Percentiles rank a stretch among this genome's conserved stretches.
Evolutionary conservation across 2,888 invertebrate species (phyloP).

Genomic region (Drosophila longiperda): DNA sequence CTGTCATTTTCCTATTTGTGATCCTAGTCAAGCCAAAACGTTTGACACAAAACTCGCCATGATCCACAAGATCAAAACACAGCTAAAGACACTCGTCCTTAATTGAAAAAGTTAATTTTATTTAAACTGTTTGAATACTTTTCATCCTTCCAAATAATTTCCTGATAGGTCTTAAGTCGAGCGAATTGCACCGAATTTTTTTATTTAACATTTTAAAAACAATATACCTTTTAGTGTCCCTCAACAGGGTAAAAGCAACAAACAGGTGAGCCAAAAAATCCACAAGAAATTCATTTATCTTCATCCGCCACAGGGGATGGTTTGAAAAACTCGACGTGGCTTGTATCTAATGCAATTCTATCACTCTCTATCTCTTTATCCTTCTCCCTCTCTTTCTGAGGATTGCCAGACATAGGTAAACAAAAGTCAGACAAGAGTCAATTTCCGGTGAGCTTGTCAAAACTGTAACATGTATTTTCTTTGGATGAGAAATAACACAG

Average conservation of each 20-base stretch:
- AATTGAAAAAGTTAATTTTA: background rate
- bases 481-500: constrained; percentile 3
- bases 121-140: background rate
- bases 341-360: constrained; percentile 13
- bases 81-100: background rate
- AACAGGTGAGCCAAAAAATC: constrained; percentile 20
- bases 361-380: background rate
- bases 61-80: background rate
- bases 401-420: constrained; percentile 31
- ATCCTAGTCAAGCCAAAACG: background rate
- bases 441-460: constrained; percentile 46
- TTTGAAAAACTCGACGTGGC: constrained; percentile 14
- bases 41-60: background rate
- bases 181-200: background rate
- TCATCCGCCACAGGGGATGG: constrained; percentile 26
- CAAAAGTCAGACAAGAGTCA: constrained; percentile 32
- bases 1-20: background rate
- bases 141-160: background rate
- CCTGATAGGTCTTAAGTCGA: background rate
- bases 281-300: constrained; percentile 55
- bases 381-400: constrained; percentile 1
- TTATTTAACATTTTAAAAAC: background rate
- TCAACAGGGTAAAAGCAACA: constrained; percentile 4
- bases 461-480: background rate
- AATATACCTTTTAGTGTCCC: background rate